Conservation (phyloP, 2,888 invertebrate species). For the Cantharis rufa region DNA sequence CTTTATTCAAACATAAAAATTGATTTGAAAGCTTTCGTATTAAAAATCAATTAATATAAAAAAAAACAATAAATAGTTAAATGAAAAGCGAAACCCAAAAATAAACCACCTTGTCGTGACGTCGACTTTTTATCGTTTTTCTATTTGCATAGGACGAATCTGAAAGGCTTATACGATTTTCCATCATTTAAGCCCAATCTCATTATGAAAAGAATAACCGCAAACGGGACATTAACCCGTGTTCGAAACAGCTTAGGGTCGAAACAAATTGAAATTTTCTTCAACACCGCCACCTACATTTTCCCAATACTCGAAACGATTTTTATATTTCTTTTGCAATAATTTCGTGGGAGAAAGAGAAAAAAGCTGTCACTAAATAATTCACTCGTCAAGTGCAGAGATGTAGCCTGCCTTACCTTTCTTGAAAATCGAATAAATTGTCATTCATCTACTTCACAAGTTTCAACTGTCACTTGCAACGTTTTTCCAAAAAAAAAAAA, state of each 20-base stretch:
- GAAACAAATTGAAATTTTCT: neutral
- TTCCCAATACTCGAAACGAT: neutral
- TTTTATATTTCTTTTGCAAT: neutral
- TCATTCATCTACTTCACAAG: conserved; percentile 3
- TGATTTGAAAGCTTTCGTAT: conserved; percentile 2
- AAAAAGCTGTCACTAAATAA: conserved; percentile 6
- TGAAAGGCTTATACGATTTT: neutral
- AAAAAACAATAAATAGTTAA: neutral
- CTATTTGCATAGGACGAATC: neutral
- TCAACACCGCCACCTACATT: neutral
- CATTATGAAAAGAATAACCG: neutral
- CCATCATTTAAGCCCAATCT: neutral
- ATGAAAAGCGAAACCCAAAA: neutral
- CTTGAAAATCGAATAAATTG: conserved; percentile 6
- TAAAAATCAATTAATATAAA: neutral
- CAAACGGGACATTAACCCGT: neutral
- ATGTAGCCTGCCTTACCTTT: conserved; percentile 5
- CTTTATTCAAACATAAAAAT: neutral
- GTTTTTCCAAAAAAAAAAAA: neutral
- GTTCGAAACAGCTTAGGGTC: neutral
- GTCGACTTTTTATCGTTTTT: neutral
- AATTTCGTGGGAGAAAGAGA: neutral
- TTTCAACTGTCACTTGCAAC: neutral
- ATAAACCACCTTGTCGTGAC: neutral
- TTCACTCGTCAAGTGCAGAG: conserved; percentile 3